These are phyloP conservation scores for Tinea pellionella DNA, from an alignment of 2,888 invertebrate species.

Conservation along the genomic window DNA sequence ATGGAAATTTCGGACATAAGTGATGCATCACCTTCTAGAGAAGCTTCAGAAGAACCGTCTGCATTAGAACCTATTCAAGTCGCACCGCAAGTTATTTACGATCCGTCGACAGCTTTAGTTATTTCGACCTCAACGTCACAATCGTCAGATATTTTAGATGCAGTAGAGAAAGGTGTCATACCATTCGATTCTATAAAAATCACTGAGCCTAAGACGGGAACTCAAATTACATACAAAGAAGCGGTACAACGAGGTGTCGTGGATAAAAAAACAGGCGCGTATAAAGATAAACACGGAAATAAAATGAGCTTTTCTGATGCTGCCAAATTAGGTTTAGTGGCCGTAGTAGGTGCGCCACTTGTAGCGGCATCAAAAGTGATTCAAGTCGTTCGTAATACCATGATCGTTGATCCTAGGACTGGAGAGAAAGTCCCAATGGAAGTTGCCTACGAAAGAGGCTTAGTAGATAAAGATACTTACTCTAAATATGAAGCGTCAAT, in stretches of 20 bases:
- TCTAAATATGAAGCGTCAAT: conserved; percentile 62
- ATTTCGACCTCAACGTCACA: conserved; percentile 78
- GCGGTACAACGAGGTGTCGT: conserved; percentile 83
- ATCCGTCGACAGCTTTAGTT: conserved; percentile 80
- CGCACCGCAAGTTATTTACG: conserved; percentile 79
- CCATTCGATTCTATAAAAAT: conserved; percentile 76
- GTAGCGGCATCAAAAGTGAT: conserved; percentile 77
- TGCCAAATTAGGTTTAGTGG: conserved; percentile 80
- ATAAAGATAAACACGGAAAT: conserved; percentile 74
- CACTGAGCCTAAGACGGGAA: conserved; percentile 75
- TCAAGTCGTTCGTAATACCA: conserved; percentile 72
- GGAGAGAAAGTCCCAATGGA: conserved; percentile 84
- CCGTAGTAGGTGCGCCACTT: conserved; percentile 80
- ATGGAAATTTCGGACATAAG: conserved; percentile 73
- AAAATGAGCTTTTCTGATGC: conserved; percentile 79
- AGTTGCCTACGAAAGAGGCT: conserved; percentile 81
- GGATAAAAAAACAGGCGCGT: conserved; percentile 76
- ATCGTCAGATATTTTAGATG: conserved; percentile 78
- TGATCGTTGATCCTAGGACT: conserved; percentile 82
- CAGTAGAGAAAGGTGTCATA: conserved; percentile 81
- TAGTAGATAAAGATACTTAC: conserved; percentile 72
- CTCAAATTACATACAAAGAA: conserved; percentile 75
- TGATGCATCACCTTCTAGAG: conserved; percentile 26
- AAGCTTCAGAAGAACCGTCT: conserved; percentile 39
- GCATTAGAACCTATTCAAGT: conserved; percentile 78